Conservation (phyloP, 1,140 invertebrate species). For the Battus philenor region DNA sequence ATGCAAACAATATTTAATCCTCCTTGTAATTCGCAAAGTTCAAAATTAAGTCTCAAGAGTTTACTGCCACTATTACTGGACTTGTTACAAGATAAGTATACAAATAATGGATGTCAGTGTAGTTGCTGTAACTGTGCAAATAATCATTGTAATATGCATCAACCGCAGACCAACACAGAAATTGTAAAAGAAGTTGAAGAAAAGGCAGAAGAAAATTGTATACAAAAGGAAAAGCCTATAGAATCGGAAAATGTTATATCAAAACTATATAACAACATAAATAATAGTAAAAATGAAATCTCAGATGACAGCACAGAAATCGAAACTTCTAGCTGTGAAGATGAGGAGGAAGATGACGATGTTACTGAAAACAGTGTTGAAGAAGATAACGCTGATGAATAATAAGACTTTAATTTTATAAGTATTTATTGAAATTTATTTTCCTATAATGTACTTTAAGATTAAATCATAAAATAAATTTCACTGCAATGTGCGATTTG, state of each 20-base stretch:
- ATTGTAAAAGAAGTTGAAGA: neutral
- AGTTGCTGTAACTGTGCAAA: conserved; percentile 24
- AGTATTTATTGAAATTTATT: neutral
- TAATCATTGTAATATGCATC: conserved; percentile 17
- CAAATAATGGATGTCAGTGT: conserved; percentile 16
- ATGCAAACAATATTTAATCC: conserved; percentile 13
- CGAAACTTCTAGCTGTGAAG: conserved; percentile 27
- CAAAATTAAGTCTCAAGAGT: conserved; percentile 36
- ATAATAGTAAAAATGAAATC: conserved; percentile 21
- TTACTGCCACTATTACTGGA: conserved; percentile 47
- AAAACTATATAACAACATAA: conserved; percentile 23
- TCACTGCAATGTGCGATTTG: no score
- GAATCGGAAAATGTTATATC: conserved; percentile 23
- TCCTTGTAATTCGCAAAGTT: conserved; percentile 9
- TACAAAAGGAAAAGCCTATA: conserved; percentile 17
- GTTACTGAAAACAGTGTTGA: conserved; percentile 25
- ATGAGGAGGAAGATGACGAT: conserved; percentile 22
- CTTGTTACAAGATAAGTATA: conserved; percentile 40
- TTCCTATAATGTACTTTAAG: no score
- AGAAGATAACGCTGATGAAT: conserved; percentile 26
- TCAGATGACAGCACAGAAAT: conserved; percentile 27
- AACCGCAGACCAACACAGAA: conserved; percentile 16
- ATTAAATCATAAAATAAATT: no score
- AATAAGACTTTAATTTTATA: conserved; percentile 6
- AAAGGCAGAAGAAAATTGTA: neutral